A percentile compares a stretch with the other conserved stretches of the same genome.
Conservation (phyloP, 2,797 vertebrate genomes). For the Alosa sapidissima region DNA sequence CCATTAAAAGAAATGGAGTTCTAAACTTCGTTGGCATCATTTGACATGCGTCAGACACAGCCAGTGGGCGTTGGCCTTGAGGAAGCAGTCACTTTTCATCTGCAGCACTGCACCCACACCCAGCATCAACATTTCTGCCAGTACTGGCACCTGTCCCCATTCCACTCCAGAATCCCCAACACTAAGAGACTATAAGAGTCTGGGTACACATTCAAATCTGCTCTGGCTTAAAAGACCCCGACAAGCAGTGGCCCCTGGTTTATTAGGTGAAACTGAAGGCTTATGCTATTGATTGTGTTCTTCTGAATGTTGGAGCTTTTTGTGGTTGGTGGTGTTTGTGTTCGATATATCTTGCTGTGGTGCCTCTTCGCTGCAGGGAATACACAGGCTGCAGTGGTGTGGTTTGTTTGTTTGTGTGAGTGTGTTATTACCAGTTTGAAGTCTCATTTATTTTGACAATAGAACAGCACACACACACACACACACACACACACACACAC, state of each 20-base stretch:
- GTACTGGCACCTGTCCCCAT: background rate
- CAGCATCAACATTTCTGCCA: background rate
- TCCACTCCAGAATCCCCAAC: too few species aligned
- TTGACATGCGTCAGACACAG: too few species aligned
- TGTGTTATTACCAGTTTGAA: background rate
- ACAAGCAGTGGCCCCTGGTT: background rate
- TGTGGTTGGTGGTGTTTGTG: background rate
- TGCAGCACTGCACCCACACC: background rate
- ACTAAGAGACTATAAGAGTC: too few species aligned
- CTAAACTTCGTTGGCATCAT: too few species aligned
- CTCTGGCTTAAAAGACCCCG: background rate
- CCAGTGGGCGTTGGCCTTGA: too few species aligned
- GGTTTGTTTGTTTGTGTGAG: background rate
- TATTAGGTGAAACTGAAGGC: background rate
- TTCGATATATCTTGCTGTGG: background rate
- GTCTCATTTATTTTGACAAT: background rate
- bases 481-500: slow-evolving; percentile 3
- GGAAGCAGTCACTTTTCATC: background rate
- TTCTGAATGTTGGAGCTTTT: background rate
- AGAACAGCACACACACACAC: background rate
- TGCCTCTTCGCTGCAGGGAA: background rate
- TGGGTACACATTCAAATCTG: background rate
- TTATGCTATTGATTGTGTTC: background rate
- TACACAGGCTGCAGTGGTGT: background rate
- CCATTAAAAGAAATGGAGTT: too few species aligned